These are phyloP conservation scores for Chascanopsetta lugubris DNA, from an alignment of 2,113 vertebrate species.

Conservation along the genomic window DNA sequence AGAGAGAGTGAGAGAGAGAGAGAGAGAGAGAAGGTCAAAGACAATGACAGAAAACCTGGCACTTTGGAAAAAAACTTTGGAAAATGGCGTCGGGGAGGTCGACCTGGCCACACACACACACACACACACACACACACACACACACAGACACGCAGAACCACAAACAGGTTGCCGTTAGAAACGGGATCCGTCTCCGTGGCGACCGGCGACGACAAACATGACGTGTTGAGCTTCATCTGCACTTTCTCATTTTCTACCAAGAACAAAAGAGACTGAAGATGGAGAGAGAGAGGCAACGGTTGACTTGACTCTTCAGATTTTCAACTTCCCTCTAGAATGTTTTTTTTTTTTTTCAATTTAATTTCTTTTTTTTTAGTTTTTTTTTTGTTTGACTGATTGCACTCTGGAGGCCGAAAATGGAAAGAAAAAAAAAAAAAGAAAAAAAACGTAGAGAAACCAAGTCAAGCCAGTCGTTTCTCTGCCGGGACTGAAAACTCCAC, in stretches of 20 bases:
- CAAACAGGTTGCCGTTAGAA: constrained; percentile 38
- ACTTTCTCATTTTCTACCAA: constrained; percentile 73
- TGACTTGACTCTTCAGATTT: constrained; percentile 81
- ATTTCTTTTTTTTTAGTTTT: background rate
- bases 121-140: background rate
- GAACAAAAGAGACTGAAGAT: constrained; percentile 59
- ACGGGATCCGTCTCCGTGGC: constrained; percentile 40
- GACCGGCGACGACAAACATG: constrained; percentile 46
- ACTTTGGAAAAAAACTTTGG: constrained; percentile 71
- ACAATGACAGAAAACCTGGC: constrained; percentile 66
- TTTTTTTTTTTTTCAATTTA: background rate
- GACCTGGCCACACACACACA: constrained; percentile 64
- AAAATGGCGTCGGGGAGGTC: constrained; percentile 66
- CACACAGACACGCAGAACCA: constrained; percentile 25
- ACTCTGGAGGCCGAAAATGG: constrained; percentile 48
- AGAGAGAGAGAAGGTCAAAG: constrained; percentile 55
- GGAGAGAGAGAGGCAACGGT: constrained; percentile 64
- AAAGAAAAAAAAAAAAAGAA: no score
- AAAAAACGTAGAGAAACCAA: constrained; percentile 28
- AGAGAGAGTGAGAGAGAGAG: constrained; percentile 27
- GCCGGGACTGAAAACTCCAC: constrained; percentile 54
- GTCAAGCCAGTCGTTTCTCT: constrained; percentile 36
- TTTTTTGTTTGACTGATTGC: constrained; percentile 52
- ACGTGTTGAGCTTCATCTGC: constrained; percentile 68
- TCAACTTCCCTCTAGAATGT: constrained; percentile 52